Evolutionary conservation across 1,140 invertebrate species (phyloP), one percentile per base, ranked within the genome.

Genomic region (Papilio polytes): DNA sequence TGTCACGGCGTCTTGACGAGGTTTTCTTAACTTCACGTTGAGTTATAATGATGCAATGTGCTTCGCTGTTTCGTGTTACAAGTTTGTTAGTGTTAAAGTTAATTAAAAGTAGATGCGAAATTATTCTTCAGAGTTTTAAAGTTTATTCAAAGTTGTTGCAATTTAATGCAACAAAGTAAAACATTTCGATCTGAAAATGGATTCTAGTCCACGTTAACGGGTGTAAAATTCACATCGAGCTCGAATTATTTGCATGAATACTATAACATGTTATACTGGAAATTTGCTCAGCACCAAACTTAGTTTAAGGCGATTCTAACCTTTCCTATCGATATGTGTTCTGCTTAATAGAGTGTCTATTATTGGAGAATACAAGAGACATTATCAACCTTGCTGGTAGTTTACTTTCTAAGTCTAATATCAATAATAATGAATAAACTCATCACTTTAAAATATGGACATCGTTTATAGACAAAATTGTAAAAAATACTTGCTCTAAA

Each of bases 31-130:
- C 51, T 78, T 26, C 9, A 26, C 51, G 56, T n/a, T 15, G 51
- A 78, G 76, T 78, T 78, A 78, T 78, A 78, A 78, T 59, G 76
- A 78, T 59, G 31, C 63, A 70, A 48, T 48, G 74, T 53, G 46
- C 74, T 48, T 20, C 10, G 1, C 44, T 46, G n/a, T 46, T 76
- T 78, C 51, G 26, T 41, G 26, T n/a, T 22, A 3, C 3, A 82
- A 82, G 77, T 82, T 80, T 76, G 81, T 59, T 76, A 76, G 51
- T 73, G 70, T 66, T 82, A 74, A 66, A 82, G 41, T 70, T 82
- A 82, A 82, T 70, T 82, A 76, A 82, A 78, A 78, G 53, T 63
- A 44, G 53, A 12, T 26, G 31, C 18, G 7, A 78, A 78, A 48
- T 31, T 44, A 18, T 73, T 18, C n/a, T 59, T 26, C 0, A 59